Evolutionary conservation across 1,140 invertebrate genomes (phyloP), one percentile per base, ranked within the genome.

Genomic region (Lysiphlebus fabarum): DNA sequence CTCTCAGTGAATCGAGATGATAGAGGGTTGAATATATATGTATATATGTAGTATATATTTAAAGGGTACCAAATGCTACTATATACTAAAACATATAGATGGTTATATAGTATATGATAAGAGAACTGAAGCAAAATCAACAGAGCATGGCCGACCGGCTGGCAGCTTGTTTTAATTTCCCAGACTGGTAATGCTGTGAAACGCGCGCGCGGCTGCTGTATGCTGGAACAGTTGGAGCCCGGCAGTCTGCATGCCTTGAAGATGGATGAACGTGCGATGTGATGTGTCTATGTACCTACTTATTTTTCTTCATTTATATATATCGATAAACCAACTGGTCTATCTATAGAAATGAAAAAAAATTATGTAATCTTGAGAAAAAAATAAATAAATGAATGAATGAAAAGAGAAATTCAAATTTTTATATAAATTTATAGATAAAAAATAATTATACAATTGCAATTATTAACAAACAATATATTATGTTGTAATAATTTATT

Each of bases 131-230:
- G 53, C 53, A 70, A 72, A 75, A 74, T 72, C 72, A 75, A 74
- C 73, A 74, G 67, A 66, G 61, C 50, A 62, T 64, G 62, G 62
- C 66, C 64, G 67, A 63, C 73, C 70, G 68, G 67, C 72, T 74
- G 72, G 57, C 59, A 58, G 71, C 48, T 67, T 75, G 72, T 73
- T 75, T 74, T 75, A 74, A 71, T 74, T 75, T 73, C 70, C 68
- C 73, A 73, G 70, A 67, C 12, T 47, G 12, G 47, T 34, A 34
- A 34, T 47, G 45, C 47, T 49, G 47, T 34, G 47, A 17, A 49
- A 65, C 64, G 59, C 64, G 63, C 62, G 67, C 65, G 59, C 59
- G 55, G 64, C 56, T 64, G 64, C 62, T 67, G 56, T 54, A 51
- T 51, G 45, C 41, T 7, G 26, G n/a, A 47, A 14, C n/a, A 14